Percentiles rank a stretch among this genome's conserved stretches.
phyloP scores from a whole-genome alignment of 2,797 vertebrate species.

The Enteromius viviparus region DNA sequence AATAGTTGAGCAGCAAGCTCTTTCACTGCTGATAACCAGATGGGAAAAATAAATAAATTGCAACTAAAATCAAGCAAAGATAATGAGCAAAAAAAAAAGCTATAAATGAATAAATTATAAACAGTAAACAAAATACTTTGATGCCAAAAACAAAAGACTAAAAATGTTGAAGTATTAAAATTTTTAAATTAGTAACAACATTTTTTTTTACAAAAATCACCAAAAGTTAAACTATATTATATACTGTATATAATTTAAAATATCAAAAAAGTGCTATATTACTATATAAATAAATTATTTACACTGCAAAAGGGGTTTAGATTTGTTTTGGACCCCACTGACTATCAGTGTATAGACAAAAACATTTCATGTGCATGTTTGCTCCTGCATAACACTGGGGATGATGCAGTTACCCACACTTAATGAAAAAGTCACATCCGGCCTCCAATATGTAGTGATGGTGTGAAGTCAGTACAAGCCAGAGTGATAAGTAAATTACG shows the following conservation, averaged over 20 bases:
- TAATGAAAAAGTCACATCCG: conserved; percentile 34
- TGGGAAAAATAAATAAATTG: neutral
- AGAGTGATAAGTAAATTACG: conserved; percentile 6
- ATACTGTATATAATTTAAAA: neutral
- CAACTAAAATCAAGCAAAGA: neutral
- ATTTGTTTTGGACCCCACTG: neutral
- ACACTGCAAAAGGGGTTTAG: neutral
- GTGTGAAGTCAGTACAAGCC: conserved; percentile 34
- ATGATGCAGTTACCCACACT: neutral
- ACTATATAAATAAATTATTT: neutral
- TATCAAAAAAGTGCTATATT: neutral
- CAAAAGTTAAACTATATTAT: too few relatives aligned
- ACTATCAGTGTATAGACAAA: neutral
- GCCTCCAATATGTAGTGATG: conserved; percentile 21
- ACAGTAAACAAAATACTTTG: neutral
- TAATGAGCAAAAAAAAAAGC: neutral
- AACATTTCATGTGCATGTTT: neutral
- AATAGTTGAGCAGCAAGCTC: neutral
- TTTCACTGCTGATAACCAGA: neutral
- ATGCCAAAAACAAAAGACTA: neutral
- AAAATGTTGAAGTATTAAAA: neutral
- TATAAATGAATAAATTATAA: neutral
- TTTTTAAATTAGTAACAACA: neutral
- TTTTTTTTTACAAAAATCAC: too few relatives aligned
- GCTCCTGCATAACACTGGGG: neutral